Evolutionary conservation across 2,888 invertebrate species (phyloP).

Genomic region (Cephus spinipes): DNA sequence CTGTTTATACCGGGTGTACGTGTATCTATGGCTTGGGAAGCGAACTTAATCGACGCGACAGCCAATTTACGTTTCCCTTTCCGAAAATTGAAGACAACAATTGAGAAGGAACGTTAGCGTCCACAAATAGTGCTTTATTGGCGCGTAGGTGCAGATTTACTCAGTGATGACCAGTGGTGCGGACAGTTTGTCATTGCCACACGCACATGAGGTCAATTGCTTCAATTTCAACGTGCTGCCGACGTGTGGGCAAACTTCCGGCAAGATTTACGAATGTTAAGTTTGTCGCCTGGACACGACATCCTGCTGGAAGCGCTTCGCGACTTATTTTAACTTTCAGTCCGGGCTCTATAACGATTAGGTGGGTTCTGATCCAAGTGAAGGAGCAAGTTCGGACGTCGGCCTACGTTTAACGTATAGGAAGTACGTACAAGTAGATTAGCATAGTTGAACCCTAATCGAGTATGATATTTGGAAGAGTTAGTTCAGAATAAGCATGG

Average conservation of each 20-base stretch:
- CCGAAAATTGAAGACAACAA: conserved; percentile 3
- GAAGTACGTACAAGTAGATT: neutral
- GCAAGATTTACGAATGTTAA: conserved; percentile 31
- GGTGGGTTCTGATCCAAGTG: neutral
- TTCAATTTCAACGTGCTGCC: conserved; percentile 36
- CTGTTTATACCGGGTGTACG: neutral
- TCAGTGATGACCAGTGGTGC: neutral
- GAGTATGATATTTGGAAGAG: neutral
- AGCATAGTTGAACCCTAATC: neutral
- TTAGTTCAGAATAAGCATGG: neutral
- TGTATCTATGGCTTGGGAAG: neutral
- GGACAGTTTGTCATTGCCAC: neutral
- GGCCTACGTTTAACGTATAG: neutral
- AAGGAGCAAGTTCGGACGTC: neutral
- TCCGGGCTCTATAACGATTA: neutral
- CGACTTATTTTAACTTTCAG: neutral
- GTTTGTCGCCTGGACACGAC: neutral
- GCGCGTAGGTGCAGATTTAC: conserved; percentile 29
- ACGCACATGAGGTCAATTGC: conserved; percentile 33
- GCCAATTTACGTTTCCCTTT: neutral
- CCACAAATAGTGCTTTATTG: conserved; percentile 24
- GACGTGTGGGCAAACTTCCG: conserved; percentile 51
- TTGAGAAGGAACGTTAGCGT: conserved; percentile 7
- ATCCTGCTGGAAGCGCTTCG: conserved; percentile 1
- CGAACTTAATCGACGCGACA: neutral